Evolutionary conservation across 2,797 vertebrate species (phyloP), one percentile per base, ranked within the genome.

Genomic region (Phoxinus dragarum): DNA sequence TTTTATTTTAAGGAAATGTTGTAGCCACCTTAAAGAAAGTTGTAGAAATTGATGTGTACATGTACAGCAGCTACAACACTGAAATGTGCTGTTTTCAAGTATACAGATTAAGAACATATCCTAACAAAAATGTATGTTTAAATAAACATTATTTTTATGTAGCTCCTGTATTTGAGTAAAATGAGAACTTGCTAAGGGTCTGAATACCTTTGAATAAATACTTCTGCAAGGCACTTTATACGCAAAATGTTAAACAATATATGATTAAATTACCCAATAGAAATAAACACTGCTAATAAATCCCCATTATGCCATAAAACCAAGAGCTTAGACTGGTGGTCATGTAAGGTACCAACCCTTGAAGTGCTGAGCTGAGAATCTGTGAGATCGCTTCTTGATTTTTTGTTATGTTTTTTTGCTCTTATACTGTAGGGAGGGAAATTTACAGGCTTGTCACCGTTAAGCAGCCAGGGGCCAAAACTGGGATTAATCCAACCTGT

Each of bases 361-460:
- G 91, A 93, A 93, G 91, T 91, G 91, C 93, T 91, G 90, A 93
- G 93, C 88, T 91, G 87, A 93, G 89, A 92, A 91, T 92, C 89
- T 93, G 91, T 91, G 80, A 83, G 73, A 86, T 89, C 86, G 85
- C 82, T 79, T 83, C 87, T 87, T 67, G 76, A 91, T 92, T 92
- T 91, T 89, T 72, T 54, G 16, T 56, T 44, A 7, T 47, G 9
- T 52, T 54, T 77, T 79, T 79, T 76, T 34, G 10, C 82, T 68
- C 89, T 81, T 87, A 90, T 88, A 68, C 71, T 85, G 90, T 89
- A 89, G 87, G 89, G 92, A 81, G 81, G 85, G 89, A 91, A 93
- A 95, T 95, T 95, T 95, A 95, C 92, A 92, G 89, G 89, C 89
- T 88, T 92, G 92, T 90, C 92, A 89, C 91, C 85, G 82, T 92